phyloP scores from a whole-genome alignment of 1,140 invertebrate genomes.

The Paracyclopina nana region DNA sequence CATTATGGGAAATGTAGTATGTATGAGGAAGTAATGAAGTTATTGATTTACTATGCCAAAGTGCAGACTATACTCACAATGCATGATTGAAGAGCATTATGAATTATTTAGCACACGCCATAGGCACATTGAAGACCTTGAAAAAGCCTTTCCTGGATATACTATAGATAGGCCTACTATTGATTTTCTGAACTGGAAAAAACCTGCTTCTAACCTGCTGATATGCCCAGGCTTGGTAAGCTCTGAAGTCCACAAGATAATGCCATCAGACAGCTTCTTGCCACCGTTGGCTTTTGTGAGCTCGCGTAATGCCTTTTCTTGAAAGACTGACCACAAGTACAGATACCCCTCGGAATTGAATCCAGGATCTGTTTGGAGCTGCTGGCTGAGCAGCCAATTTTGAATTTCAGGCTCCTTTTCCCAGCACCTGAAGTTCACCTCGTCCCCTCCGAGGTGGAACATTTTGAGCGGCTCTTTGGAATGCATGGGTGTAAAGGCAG shows the following conservation, averaged over 20 bases:
- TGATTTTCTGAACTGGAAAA: no score
- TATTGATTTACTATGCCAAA: no score
- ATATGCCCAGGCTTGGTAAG: slow-evolving; percentile 16
- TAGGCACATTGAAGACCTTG: no score
- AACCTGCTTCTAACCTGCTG: slow-evolving; percentile 9
- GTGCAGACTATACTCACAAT: no score
- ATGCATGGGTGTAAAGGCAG: slow-evolving; percentile 17
- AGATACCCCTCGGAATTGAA: slow-evolving; percentile 17
- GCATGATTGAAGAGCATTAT: no score
- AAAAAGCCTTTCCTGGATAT: no score
- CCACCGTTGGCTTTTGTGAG: slow-evolving; percentile 16
- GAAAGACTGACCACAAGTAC: slow-evolving; percentile 19
- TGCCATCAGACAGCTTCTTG: slow-evolving; percentile 9
- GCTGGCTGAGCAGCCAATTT: slow-evolving; percentile 41
- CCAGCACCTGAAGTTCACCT: slow-evolving; percentile 56
- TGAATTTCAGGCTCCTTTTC: slow-evolving; percentile 41
- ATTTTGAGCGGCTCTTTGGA: slow-evolving; percentile 24
- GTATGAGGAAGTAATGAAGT: no score
- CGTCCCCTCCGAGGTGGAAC: slow-evolving; percentile 75
- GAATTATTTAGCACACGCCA: no score
- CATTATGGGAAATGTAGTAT: no score
- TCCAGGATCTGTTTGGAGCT: slow-evolving; percentile 23
- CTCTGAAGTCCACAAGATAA: slow-evolving; percentile 20
- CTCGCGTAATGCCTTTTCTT: slow-evolving; percentile 15
- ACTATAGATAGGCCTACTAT: no score